Base-by-base conservation (phyloP, 2,113 vertebrate genomes). In the Spea bombifrons region DNA sequence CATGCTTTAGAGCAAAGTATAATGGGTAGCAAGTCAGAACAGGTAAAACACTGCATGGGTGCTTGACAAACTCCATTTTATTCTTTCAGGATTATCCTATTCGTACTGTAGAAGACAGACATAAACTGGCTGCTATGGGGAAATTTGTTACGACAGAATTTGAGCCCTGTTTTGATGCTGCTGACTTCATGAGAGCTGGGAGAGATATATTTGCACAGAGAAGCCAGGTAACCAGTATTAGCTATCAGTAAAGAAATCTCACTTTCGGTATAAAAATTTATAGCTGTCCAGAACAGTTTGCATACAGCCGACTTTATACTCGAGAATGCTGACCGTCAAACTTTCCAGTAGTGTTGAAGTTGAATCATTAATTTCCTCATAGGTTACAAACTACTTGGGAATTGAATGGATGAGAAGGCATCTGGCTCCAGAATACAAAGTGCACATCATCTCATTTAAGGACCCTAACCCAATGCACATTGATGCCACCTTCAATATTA, bases 401-500 rank as follows among this genome's bases (percentile, higher is more conserved):
- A 99, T 99, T 78, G 96, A 99, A 83, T 99, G 97, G 97, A 98
- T 99, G 97, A 94, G 93, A 1, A 88, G 97, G 8, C 97, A 99
- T 84, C 95, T 99, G 50, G 94, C 93, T 8, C 96, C 97, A 6
- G 93, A 95, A 12, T 99, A 98, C 45, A 94, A 95, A 82, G 88
- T 99, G n/a, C 97, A 98, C 55, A 86, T 94, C 44, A 88, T 99
- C 84, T 97, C 97, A 10, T 99, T 99, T 84, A 96, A 94, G 85
- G 97, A 99, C 73, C 97, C 97, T 0, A 99, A 99, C 81, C 97
- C 97, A 0, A 99, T 98, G 97, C 97, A 99, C 81, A 99, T 99
- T 7, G 97, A 99, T 74, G 97, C 97, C 66, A 99, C 97, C 15
- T 98, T 99, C 81, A 99, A 98, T 83, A 98, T 99, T 84, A 98